phyloP scores from a whole-genome alignment of 2,113 vertebrate genomes.

The Rhagologus leucostigma region DNA sequence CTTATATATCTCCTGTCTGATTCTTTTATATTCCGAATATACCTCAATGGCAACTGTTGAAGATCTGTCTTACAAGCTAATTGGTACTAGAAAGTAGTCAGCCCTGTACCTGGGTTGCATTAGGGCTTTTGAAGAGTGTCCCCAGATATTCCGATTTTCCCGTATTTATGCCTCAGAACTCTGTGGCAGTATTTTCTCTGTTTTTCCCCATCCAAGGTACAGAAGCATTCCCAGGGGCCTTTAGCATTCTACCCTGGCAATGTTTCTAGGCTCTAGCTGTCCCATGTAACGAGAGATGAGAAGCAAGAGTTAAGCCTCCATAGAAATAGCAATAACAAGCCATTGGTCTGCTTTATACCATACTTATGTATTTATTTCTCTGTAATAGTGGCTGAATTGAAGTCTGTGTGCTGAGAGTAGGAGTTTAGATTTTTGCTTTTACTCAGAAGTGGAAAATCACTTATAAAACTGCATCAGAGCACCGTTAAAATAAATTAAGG shows the following conservation, averaged over 20 bases:
- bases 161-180: neutral
- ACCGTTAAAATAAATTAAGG: neutral
- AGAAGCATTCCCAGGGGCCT: neutral
- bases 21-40: neutral
- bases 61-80: neutral
- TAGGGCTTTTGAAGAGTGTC: neutral
- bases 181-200: neutral
- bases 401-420: neutral
- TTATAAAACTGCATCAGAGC: neutral
- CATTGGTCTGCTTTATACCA: neutral
- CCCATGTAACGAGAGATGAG: neutral
- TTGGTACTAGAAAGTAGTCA: neutral
- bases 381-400: constrained; percentile 1
- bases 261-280: constrained; percentile 30
- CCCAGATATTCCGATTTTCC: neutral
- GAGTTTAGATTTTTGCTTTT: neutral
- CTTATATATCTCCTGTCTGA: neutral
- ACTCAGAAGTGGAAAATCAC: neutral
- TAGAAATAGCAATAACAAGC: constrained; percentile 2
- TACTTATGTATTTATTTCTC: neutral
- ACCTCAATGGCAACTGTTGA: neutral
- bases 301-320: constrained; percentile 13
- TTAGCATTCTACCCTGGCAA: neutral
- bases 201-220: neutral
- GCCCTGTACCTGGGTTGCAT: neutral